Evolutionary conservation across 2,888 invertebrate genomes (phyloP).

Genomic region (Nomada fabriciana): DNA sequence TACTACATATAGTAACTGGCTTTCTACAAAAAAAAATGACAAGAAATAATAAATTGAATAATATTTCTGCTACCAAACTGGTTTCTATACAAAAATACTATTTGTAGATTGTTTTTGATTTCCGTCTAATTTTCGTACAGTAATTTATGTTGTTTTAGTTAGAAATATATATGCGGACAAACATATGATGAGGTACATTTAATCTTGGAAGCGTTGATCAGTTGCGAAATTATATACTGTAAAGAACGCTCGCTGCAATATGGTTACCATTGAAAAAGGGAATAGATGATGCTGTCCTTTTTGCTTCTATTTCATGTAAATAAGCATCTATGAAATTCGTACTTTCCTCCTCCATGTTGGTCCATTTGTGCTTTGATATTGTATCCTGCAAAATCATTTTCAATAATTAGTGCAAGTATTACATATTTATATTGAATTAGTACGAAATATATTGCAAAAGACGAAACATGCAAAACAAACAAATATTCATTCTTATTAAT

Average conservation of each 20-base stretch:
- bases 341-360: conserved; percentile 63
- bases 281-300: conserved; percentile 63
- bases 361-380: conserved; percentile 73
- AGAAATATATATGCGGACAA: too few relatives aligned
- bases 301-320: conserved; percentile 75
- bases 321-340: conserved; percentile 80
- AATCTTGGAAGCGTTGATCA: too few relatives aligned
- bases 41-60: too few relatives aligned
- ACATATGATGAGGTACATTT: too few relatives aligned
- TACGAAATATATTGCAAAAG: not conserved
- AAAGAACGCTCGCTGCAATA: not conserved
- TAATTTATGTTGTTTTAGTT: too few relatives aligned
- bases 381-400: conserved; percentile 67
- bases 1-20: conserved; percentile 91
- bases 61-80: too few relatives aligned
- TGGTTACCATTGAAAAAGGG: conserved; percentile 77
- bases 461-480: not conserved
- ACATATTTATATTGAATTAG: not conserved
- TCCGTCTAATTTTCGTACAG: too few relatives aligned
- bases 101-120: too few relatives aligned
- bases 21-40: conserved; percentile 87
- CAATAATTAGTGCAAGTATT: not conserved
- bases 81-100: too few relatives aligned
- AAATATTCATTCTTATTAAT: not conserved
- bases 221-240: not conserved